Evolutionary conservation across 2,888 invertebrate species (phyloP).

Genomic region (Drosophila flavopinicola): DNA sequence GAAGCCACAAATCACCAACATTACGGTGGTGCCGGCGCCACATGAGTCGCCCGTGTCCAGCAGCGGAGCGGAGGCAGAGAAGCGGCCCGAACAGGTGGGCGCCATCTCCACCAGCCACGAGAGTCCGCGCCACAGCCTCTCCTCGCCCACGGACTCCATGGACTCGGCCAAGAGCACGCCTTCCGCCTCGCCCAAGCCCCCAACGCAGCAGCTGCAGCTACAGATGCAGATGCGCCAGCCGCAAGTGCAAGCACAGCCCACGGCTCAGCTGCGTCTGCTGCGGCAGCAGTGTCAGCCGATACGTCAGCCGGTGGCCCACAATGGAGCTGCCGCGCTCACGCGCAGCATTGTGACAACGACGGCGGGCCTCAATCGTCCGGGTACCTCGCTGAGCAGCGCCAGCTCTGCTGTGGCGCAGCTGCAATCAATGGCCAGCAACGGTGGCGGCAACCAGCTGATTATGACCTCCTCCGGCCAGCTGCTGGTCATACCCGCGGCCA

Average conservation of each 20-base stretch:
- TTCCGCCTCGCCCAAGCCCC: slow-evolving; percentile 68
- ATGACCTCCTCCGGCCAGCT: slow-evolving; percentile 85
- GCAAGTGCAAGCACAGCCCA: slow-evolving; percentile 1
- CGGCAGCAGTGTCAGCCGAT: slow-evolving; percentile 49
- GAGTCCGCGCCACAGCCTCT: slow-evolving; percentile 88
- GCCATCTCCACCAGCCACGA: slow-evolving; percentile 93
- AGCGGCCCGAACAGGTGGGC: slow-evolving; percentile 92
- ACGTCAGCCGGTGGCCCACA: slow-evolving; percentile 80
- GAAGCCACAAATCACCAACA: slow-evolving; percentile 58
- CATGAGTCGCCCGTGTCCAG: slow-evolving; percentile 82
- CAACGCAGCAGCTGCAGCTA: slow-evolving; percentile 49
- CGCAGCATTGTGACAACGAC: slow-evolving; percentile 91
- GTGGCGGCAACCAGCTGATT: slow-evolving; percentile 81
- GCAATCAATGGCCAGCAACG: slow-evolving; percentile 75
- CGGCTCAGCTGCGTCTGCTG: slow-evolving; percentile 59
- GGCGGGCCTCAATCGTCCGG: slow-evolving; percentile 90
- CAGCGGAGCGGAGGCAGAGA: slow-evolving; percentile 70
- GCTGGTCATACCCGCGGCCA: slow-evolving; percentile 80
- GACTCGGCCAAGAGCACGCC: slow-evolving; percentile 71
- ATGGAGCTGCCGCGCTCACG: slow-evolving; percentile 82
- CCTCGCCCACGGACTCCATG: slow-evolving; percentile 85
- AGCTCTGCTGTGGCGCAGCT: slow-evolving; percentile 59
- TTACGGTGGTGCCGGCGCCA: slow-evolving; percentile 85
- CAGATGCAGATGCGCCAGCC: too few relatives aligned
- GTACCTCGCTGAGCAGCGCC: slow-evolving; percentile 55